Evolutionary conservation across 1,140 invertebrate species (phyloP).

Genomic region (Drosophila ambigua): DNA sequence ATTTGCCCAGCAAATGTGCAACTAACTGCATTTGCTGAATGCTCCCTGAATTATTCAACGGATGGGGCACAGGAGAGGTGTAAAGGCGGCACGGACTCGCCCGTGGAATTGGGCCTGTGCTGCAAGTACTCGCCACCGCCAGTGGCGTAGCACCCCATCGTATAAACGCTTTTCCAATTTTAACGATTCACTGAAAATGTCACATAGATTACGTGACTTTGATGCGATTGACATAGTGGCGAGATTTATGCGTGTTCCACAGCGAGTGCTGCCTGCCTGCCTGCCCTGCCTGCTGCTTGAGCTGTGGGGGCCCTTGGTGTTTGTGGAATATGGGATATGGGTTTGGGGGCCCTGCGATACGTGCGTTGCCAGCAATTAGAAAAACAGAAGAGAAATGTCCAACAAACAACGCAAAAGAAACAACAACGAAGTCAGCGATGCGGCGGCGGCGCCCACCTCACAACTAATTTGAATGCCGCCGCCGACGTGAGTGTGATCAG

Average conservation of each 20-base stretch:
- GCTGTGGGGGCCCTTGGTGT: conserved; percentile 3
- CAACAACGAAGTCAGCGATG: conserved; percentile 29
- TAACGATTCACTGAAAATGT: conserved; percentile 80
- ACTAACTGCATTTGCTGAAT: conserved; percentile 44
- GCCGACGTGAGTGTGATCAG: conserved; percentile 51
- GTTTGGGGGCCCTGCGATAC: conserved; percentile 25
- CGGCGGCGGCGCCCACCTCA: conserved; percentile 48
- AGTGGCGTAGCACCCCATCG: too few species aligned
- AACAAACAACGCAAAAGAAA: conserved; percentile 6
- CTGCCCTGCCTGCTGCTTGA: too few species aligned
- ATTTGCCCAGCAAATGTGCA: conserved; percentile 43
- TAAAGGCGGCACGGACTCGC: too few species aligned
- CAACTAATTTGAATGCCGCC: conserved; percentile 75
- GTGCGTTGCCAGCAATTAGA: conserved; percentile 72
- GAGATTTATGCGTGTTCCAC: conserved; percentile 76
- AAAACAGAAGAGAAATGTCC: conserved; percentile 19
- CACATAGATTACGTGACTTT: conserved; percentile 82
- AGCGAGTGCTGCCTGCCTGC: not conserved
- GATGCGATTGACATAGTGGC: conserved; percentile 81
- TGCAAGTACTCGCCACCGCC: too few species aligned
- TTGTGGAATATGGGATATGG: conserved; percentile 9
- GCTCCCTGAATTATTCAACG: conserved; percentile 33
- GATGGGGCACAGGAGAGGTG: not conserved
- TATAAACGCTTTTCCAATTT: conserved; percentile 64
- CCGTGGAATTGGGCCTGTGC: too few species aligned